phyloP scores from a whole-genome alignment of 92 coral and sea anemone genomes.

The Scolanthus callimorphus region DNA sequence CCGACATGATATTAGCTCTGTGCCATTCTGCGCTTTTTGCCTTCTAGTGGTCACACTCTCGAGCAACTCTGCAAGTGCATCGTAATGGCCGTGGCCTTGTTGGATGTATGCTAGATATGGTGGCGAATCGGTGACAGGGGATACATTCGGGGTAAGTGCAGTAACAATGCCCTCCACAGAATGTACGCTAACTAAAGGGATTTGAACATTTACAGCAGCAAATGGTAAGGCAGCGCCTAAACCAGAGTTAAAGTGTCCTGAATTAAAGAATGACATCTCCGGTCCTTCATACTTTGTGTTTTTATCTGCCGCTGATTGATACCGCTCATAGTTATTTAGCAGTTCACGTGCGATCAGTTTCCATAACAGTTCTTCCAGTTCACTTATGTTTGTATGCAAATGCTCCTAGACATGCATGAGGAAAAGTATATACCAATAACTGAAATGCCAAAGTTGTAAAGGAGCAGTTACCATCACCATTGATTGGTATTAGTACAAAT shows the following conservation, averaged over 20 bases:
- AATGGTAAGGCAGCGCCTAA: constrained; percentile 34
- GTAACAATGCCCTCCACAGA: background rate
- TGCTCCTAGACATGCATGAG: background rate
- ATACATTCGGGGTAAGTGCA: background rate
- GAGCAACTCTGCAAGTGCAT: constrained; percentile 1
- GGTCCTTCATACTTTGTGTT: background rate
- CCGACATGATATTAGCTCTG: background rate
- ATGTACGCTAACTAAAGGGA: constrained; percentile 4
- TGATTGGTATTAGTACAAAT: constrained; percentile 9
- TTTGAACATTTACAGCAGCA: constrained; percentile 21
- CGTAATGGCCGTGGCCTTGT: constrained; percentile 11
- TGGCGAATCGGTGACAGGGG: background rate
- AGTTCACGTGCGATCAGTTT: constrained; percentile 25
- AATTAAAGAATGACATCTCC: constrained; percentile 14
- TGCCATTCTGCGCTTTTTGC: no score
- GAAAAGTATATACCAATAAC: background rate
- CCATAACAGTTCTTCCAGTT: constrained; percentile 15
- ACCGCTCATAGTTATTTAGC: constrained; percentile 11
- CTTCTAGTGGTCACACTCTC: no score
- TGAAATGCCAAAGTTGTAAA: constrained; percentile 29
- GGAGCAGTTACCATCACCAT: constrained; percentile 32
- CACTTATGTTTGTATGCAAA: constrained; percentile 5
- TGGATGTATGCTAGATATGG: constrained; percentile 9
- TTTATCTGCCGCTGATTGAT: constrained; percentile 4
- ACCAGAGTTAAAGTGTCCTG: no score